phyloP scores from a whole-genome alignment of 1,140 invertebrate genomes.

The Anastatus disparis region DNA sequence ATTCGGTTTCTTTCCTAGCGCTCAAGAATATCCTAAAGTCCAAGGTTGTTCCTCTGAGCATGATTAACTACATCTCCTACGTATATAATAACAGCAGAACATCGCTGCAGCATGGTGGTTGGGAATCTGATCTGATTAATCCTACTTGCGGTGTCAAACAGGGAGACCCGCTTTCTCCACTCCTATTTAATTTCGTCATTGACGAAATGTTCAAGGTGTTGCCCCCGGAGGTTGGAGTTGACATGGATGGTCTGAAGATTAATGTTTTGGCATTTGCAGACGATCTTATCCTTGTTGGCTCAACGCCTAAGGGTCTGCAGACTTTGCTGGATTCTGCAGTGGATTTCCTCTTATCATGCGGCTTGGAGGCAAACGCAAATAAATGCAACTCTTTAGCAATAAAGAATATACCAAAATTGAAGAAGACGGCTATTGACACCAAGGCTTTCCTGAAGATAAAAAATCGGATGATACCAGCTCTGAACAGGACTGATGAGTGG shows the following conservation, averaged over 20 bases:
- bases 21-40: conserved; percentile 33
- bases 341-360: conserved; percentile 6
- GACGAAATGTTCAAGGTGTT: conserved; percentile 41
- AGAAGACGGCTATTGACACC: conserved; percentile 3
- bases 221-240: conserved; percentile 44
- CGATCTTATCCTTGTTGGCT: conserved; percentile 57
- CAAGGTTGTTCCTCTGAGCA: neutral
- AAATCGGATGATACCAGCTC: neutral
- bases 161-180: conserved; percentile 50
- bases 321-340: neutral
- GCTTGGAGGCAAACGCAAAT: conserved; percentile 46
- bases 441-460: neutral
- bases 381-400: conserved; percentile 53
- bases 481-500: neutral
- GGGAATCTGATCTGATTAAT: conserved; percentile 45
- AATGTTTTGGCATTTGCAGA: conserved; percentile 60
- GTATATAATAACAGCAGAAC: conserved; percentile 31
- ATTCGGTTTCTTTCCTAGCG: conserved; percentile 50
- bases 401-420: conserved; percentile 30
- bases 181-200: conserved; percentile 44
- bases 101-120: conserved; percentile 69
- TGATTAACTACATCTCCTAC: conserved; percentile 27
- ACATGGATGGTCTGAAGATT: conserved; percentile 35
- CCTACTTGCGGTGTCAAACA: conserved; percentile 44
- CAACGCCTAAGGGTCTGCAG: conserved; percentile 40